Evolutionary conservation across 2,797 vertebrate genomes (phyloP).

Genomic region (Ispidina lecontei): DNA sequence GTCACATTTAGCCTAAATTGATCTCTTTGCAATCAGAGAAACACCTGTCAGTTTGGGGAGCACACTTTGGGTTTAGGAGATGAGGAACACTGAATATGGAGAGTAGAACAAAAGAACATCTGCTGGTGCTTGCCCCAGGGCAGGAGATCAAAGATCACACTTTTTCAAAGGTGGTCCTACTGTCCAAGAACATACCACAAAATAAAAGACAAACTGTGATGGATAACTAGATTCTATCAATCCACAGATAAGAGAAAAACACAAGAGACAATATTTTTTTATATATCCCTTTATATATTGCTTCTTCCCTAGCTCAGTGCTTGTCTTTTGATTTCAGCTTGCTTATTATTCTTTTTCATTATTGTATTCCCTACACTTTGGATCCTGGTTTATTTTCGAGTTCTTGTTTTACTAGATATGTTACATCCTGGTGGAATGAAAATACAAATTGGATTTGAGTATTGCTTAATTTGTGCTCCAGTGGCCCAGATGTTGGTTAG

Average conservation of each 20-base stretch:
- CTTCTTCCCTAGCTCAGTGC: not conserved
- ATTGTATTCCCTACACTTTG: slow-evolving; percentile 41
- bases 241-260: not conserved
- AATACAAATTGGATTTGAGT: slow-evolving; percentile 58
- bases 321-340: slow-evolving; percentile 46
- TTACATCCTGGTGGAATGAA: slow-evolving; percentile 67
- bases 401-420: slow-evolving; percentile 68
- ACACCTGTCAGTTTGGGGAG: slow-evolving; percentile 52
- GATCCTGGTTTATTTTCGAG: slow-evolving; percentile 54
- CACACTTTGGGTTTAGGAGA: not conserved
- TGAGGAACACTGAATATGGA: not conserved
- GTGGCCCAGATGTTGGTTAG: slow-evolving; percentile 28
- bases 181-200: slow-evolving; percentile 30
- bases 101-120: slow-evolving; percentile 59
- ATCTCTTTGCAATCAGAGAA: slow-evolving; percentile 38
- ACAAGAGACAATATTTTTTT: slow-evolving; percentile 25
- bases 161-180: slow-evolving; percentile 31
- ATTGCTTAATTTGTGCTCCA: slow-evolving; percentile 47
- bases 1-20: slow-evolving; percentile 54
- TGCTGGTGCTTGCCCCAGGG: not conserved
- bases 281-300: not conserved
- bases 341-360: slow-evolving; percentile 51
- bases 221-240: slow-evolving; percentile 20
- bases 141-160: slow-evolving; percentile 49
- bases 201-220: slow-evolving; percentile 7